Conservation (phyloP, 2,888 invertebrate genomes). For the Embidobia sp. region DNA sequence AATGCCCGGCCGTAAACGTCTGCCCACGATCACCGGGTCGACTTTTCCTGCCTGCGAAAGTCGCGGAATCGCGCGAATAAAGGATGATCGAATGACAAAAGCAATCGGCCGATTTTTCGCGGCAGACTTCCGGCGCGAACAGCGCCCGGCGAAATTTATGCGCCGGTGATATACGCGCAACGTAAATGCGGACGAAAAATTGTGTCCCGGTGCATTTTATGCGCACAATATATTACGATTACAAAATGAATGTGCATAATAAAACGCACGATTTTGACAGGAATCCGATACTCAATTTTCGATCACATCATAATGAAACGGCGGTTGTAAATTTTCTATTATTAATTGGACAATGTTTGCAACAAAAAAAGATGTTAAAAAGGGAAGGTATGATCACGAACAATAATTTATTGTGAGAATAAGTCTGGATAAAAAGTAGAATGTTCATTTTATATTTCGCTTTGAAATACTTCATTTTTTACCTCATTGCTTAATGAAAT, state of each 20-base stretch:
- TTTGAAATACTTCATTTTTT: too few relatives aligned
- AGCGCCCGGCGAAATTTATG: conserved; percentile 37
- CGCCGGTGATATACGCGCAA: conserved; percentile 48
- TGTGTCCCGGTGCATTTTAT: conserved; percentile 50
- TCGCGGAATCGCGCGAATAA: conserved; percentile 21
- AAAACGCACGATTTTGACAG: conserved; percentile 47
- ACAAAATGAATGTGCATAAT: conserved; percentile 47
- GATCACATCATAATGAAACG: conserved; percentile 29
- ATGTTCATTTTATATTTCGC: too few relatives aligned
- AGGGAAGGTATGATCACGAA: too few relatives aligned
- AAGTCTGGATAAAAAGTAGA: too few relatives aligned
- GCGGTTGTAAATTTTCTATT: conserved; percentile 22
- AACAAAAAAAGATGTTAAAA: too few relatives aligned
- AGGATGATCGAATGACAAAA: conserved; percentile 32
- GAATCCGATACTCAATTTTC: conserved; percentile 44
- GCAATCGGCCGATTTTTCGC: conserved; percentile 21
- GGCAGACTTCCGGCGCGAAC: conserved; percentile 36
- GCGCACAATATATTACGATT: conserved; percentile 53
- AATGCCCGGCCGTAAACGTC: conserved; percentile 43
- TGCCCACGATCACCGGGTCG: conserved; percentile 24
- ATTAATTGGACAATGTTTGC: too few relatives aligned
- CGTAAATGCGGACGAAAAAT: conserved; percentile 55
- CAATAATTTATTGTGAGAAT: too few relatives aligned
- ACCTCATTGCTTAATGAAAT: too few relatives aligned
- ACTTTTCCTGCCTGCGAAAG: neutral